Base-by-base conservation (phyloP, 2,113 vertebrate genomes). In the Polyodon spathula region DNA sequence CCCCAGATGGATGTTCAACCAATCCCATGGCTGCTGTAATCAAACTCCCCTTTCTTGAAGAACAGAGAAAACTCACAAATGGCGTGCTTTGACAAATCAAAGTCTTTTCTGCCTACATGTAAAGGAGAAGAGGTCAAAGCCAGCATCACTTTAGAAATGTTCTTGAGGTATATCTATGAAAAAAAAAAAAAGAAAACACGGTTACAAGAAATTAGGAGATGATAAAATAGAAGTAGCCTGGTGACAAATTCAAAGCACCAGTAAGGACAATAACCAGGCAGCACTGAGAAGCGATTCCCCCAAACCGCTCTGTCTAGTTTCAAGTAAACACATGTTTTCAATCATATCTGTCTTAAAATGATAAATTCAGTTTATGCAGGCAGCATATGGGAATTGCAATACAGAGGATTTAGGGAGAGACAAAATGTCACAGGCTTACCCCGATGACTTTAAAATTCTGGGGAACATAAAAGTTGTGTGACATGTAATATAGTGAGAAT, bases 11-110 rank as follows among this genome's bases (percentile, higher is more conserved):
- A 27, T 27, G 42, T 10, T 88, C 73, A 97, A 63, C 95, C 87
- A 0, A 95, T 98, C 7, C 95, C 93, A 0, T 99, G 90, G 80
- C 93, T 97, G 86, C 94, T 93, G 57, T 90, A 93, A 84, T 98
- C 96, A 17, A 99, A 99, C 55, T 98, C 92, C 0, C 96, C 96
- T 82, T 98, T 99, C 81, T 89, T 97, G 84, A 99, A 99, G 89
- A 99, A 99, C 0, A 90, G 80, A 0, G 92, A 97, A 77, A 97
- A 90, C 62, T 94, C 88, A 1, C 93, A 97, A 60, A 99, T 58
- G 8, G 87, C 79, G 56, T 91, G 91, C 66, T 99, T 99, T 0
- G 92, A 96, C n/a, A 97, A 81, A 0, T 72, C 85, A 6, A 82
- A 69, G 0, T 84, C 77, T 69, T 79, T 88, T 79, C 76, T 90